A percentile compares a stretch with the other conserved stretches of the same genome.
phyloP scores from a whole-genome alignment of 1,140 invertebrate genomes.

The Melitaea cinxia region DNA sequence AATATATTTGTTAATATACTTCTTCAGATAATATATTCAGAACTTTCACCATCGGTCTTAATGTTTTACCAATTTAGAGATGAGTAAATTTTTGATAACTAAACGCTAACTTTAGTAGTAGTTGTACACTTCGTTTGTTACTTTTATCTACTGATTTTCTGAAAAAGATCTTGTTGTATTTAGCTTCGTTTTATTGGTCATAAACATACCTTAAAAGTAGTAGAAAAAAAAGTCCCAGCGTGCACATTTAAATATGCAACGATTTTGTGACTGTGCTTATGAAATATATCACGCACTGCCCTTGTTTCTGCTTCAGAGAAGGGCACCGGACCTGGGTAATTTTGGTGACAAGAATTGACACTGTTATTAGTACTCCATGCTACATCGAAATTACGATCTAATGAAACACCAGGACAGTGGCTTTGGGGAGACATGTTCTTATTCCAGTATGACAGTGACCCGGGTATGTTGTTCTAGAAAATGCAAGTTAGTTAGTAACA shows the following conservation, averaged over 20 bases:
- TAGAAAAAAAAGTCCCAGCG: conserved; percentile 35
- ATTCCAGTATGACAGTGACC: conserved; percentile 70
- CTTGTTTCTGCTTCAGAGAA: conserved; percentile 90
- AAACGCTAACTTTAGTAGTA: too few relatives aligned
- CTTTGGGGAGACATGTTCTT: conserved; percentile 80
- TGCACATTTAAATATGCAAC: conserved; percentile 64
- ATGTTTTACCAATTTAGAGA: too few relatives aligned
- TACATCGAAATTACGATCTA: conserved; percentile 86
- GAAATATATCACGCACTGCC: conserved; percentile 81
- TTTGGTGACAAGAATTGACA: conserved; percentile 85
- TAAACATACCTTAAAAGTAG: conserved; percentile 52
- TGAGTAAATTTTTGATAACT: too few relatives aligned
- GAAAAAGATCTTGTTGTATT: too few relatives aligned
- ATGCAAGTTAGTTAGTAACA: too few relatives aligned
- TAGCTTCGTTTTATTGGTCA: neutral
- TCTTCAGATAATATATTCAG: too few relatives aligned
- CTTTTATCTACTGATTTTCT: too few relatives aligned
- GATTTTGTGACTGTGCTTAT: conserved; percentile 64
- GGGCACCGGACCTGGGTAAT: conserved; percentile 85
- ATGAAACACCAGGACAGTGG: conserved; percentile 83
- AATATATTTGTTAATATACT: too few relatives aligned
- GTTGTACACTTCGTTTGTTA: too few relatives aligned
- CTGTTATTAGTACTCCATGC: conserved; percentile 83
- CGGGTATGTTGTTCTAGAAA: too few relatives aligned
- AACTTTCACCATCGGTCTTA: too few relatives aligned